A percentile compares a stretch with the other conserved stretches of the same genome.
Evolutionary conservation across 1,140 invertebrate species (phyloP).

Genomic region (Atta colombica): DNA sequence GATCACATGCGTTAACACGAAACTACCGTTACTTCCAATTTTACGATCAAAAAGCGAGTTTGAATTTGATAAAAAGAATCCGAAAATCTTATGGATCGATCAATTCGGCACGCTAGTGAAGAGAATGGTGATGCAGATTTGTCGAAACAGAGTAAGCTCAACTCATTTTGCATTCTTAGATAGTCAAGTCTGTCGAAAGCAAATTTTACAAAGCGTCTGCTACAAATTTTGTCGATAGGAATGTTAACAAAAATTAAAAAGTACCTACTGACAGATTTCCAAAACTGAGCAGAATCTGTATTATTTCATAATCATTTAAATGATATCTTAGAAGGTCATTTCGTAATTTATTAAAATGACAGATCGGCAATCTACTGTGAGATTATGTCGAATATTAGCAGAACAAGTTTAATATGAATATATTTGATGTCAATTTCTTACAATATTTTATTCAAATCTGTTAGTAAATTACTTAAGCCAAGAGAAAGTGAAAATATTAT

Average conservation of each 20-base stretch:
- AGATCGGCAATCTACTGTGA: too few relatives aligned
- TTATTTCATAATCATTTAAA: too few relatives aligned
- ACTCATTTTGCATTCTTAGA: not conserved
- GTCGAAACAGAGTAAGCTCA: slow-evolving; percentile 89
- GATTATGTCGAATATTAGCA: too few relatives aligned
- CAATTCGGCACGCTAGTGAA: slow-evolving; percentile 90
- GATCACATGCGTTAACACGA: slow-evolving; percentile 87
- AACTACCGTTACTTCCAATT: slow-evolving; percentile 88
- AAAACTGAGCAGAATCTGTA: too few relatives aligned
- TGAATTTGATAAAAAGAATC: slow-evolving; percentile 77
- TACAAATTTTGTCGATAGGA: too few relatives aligned
- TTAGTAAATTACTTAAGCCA: not conserved
- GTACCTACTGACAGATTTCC: too few relatives aligned
- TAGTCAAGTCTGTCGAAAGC: not conserved
- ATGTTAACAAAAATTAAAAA: too few relatives aligned
- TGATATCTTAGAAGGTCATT: too few relatives aligned
- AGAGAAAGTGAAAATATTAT: too few relatives aligned
- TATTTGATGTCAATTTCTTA: not conserved
- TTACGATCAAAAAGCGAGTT: slow-evolving; percentile 78
- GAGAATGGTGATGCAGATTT: slow-evolving; percentile 91
- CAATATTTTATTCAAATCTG: not conserved
- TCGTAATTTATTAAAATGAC: too few relatives aligned
- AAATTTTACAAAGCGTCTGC: not conserved
- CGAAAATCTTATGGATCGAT: slow-evolving; percentile 87
- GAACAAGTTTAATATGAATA: too few relatives aligned